Conservation (phyloP, 1,140 invertebrate genomes). For the Physella acuta region DNA sequence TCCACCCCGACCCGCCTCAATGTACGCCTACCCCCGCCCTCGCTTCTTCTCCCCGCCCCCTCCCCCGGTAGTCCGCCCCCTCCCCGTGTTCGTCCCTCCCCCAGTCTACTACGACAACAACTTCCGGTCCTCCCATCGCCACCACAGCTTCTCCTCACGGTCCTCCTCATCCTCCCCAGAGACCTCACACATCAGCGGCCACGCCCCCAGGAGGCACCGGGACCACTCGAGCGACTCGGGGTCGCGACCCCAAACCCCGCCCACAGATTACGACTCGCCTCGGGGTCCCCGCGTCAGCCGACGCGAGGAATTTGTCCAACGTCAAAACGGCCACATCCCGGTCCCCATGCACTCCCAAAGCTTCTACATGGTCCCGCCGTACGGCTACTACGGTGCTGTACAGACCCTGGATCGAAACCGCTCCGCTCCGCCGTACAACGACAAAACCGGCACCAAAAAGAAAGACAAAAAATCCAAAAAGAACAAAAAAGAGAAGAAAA, state of each 20-base stretch:
- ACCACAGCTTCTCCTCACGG: conserved; percentile 2
- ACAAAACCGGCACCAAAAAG: conserved; percentile 34
- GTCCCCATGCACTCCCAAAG: neutral
- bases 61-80: conserved; percentile 27
- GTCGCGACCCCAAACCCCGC: conserved; percentile 44
- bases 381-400: conserved; percentile 27
- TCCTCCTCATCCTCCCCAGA: conserved; percentile 29
- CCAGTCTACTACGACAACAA: conserved; percentile 21
- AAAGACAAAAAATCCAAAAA: conserved; percentile 38
- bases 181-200: conserved; percentile 25
- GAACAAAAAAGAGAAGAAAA: conserved; percentile 39
- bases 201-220: conserved; percentile 18
- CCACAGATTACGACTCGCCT: conserved; percentile 44
- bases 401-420: conserved; percentile 31
- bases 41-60: conserved; percentile 27
- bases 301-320: conserved; percentile 41
- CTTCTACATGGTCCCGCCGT: conserved; percentile 12
- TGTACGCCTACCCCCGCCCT: conserved; percentile 33
- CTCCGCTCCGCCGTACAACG: conserved; percentile 39
- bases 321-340: conserved; percentile 18
- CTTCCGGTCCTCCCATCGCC: conserved; percentile 26
- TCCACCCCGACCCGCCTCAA: conserved; percentile 32
- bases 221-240: conserved; percentile 34
- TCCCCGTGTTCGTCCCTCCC: conserved; percentile 31
- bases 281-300: conserved; percentile 36